Conservation (phyloP, 23 tunicate species). For the Diplosoma virens region DNA sequence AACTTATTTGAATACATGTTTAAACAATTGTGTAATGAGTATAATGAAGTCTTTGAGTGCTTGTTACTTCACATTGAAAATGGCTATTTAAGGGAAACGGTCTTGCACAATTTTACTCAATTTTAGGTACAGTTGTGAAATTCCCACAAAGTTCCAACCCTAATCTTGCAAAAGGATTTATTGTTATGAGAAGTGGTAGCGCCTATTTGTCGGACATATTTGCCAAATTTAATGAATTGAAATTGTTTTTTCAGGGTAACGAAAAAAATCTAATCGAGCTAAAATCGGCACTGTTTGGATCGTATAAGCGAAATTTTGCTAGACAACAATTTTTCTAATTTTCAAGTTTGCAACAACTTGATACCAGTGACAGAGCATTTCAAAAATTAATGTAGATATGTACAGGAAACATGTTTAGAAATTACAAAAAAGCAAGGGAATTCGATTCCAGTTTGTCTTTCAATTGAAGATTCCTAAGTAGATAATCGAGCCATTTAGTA, state of each 20-base stretch:
- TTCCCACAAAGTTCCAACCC: too few relatives aligned
- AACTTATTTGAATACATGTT: too few relatives aligned
- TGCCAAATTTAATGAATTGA: too few relatives aligned
- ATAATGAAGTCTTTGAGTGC: too few relatives aligned
- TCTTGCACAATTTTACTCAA: constrained; percentile 28
- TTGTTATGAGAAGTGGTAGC: constrained; percentile 23
- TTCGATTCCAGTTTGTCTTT: too few relatives aligned
- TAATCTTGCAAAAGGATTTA: constrained; percentile 15
- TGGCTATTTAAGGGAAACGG: constrained; percentile 35
- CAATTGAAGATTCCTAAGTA: too few relatives aligned
- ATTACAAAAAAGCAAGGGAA: not conserved
- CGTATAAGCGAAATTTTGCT: constrained; percentile 8
- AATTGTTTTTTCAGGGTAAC: constrained; percentile 20
- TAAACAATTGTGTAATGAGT: too few relatives aligned
- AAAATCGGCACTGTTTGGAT: not conserved
- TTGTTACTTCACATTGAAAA: constrained; percentile 32
- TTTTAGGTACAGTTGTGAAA: constrained; percentile 15
- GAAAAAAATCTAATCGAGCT: not conserved
- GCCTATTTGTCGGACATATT: too few relatives aligned
- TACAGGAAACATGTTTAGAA: not conserved
- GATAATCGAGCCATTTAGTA: too few relatives aligned
- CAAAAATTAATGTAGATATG: constrained; percentile 16
- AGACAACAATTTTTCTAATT: constrained; percentile 11
- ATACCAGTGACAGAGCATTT: not conserved
- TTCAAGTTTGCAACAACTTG: too few relatives aligned